Percentiles rank a stretch among this genome's conserved stretches.
phyloP scores from a whole-genome alignment of 2,113 vertebrate genomes.

The Acrocephalus arundinaceus region DNA sequence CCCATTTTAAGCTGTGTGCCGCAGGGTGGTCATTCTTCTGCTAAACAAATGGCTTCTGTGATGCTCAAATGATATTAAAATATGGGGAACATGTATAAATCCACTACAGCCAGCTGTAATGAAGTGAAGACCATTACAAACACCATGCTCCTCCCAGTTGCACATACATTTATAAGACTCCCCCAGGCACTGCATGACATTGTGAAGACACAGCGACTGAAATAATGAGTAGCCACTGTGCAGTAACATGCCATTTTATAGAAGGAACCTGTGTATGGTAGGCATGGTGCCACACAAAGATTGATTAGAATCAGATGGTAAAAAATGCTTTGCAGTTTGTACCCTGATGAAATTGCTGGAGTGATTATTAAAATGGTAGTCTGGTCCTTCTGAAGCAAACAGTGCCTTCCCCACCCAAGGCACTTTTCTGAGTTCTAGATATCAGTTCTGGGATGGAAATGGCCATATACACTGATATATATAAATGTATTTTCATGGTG shows the following conservation, averaged over 20 bases:
- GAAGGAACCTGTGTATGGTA: background rate
- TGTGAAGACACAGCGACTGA: constrained; percentile 24
- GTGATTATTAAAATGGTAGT: background rate
- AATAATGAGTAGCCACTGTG: constrained; percentile 16
- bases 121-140: background rate
- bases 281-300: constrained; percentile 24
- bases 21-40: background rate
- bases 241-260: constrained; percentile 1
- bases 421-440: background rate
- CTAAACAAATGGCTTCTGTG: background rate
- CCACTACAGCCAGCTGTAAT: background rate
- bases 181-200: constrained; percentile 17
- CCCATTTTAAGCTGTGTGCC: background rate
- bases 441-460: background rate
- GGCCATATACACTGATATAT: background rate
- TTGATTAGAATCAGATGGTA: constrained; percentile 43
- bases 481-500: background rate
- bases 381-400: background rate
- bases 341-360: background rate
- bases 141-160: background rate
- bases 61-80: background rate
- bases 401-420: background rate
- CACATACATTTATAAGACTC: background rate
- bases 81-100: background rate
- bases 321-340: background rate